Evolutionary conservation across 2,797 vertebrate genomes (phyloP).

Genomic region (Epinephelus awoara): DNA sequence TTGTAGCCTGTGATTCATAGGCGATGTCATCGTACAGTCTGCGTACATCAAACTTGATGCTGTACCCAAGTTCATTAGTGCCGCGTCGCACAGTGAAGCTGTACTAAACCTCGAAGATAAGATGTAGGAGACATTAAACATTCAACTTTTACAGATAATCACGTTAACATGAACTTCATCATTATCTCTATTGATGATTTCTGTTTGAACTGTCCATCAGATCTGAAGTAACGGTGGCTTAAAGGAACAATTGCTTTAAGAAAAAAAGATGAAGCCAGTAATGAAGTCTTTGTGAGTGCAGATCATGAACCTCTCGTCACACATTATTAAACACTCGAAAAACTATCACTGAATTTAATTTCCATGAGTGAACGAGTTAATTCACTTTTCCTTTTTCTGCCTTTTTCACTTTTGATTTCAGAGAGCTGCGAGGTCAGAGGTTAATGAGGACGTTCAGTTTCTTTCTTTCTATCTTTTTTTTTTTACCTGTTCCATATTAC

Average conservation of each 20-base stretch:
- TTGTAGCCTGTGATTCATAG: too few species aligned
- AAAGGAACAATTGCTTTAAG: background rate
- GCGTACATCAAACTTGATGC: too few species aligned
- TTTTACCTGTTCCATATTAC: conserved; percentile 60
- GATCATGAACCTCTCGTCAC: conserved; percentile 44
- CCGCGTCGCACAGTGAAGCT: too few species aligned
- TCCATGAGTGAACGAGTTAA: conserved; percentile 52
- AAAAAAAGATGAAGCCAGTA: background rate
- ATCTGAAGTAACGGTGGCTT: too few species aligned
- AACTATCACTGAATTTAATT: conserved; percentile 56
- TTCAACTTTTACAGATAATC: too few species aligned
- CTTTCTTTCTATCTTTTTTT: background rate
- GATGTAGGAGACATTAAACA: too few species aligned
- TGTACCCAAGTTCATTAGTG: too few species aligned
- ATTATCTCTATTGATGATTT: too few species aligned
- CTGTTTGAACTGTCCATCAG: too few species aligned
- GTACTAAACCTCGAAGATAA: too few species aligned
- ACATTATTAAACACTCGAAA: conserved; percentile 61
- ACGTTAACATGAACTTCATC: too few species aligned
- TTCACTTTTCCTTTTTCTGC: conserved; percentile 45
- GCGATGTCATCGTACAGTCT: too few species aligned
- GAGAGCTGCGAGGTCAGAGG: conserved; percentile 48
- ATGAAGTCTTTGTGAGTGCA: conserved; percentile 46
- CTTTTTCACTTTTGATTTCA: conserved; percentile 47
- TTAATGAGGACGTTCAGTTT: conserved; percentile 43